Evolutionary conservation across 2,797 vertebrate genomes (phyloP).

Genomic region (Galaxias olidus): DNA sequence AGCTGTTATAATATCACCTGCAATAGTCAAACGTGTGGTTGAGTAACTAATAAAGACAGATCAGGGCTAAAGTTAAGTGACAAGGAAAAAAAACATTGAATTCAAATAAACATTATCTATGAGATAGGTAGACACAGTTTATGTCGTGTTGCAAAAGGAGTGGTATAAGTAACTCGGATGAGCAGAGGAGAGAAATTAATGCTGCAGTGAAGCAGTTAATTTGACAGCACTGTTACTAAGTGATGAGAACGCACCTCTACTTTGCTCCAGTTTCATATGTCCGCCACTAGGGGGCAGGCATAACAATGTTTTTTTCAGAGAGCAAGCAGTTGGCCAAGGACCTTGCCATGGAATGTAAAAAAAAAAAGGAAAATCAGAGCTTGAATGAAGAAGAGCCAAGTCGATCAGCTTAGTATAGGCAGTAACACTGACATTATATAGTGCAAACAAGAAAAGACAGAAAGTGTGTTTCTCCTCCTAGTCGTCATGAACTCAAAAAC

Average conservation of each 20-base stretch:
- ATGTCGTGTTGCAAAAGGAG: slow-evolving; percentile 34
- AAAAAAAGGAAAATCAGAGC: slow-evolving; percentile 33
- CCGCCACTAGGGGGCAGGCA: slow-evolving; percentile 32
- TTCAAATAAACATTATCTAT: slow-evolving; percentile 45
- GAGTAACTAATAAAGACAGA: slow-evolving; percentile 49
- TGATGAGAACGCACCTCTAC: slow-evolving; percentile 17
- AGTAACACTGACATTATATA: slow-evolving; percentile 98
- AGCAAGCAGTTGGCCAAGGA: slow-evolving; percentile 47
- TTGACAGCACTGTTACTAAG: slow-evolving; percentile 26
- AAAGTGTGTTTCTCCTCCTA: slow-evolving; percentile 82
- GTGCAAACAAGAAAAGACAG: slow-evolving; percentile 93
- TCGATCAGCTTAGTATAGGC: slow-evolving; percentile 84
- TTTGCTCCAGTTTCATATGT: slow-evolving; percentile 28
- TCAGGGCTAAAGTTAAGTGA: slow-evolving; percentile 17
- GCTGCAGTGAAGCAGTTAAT: slow-evolving; percentile 12
- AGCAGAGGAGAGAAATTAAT: slow-evolving; percentile 24
- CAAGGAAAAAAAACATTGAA: slow-evolving; percentile 20
- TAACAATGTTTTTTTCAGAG: slow-evolving; percentile 40
- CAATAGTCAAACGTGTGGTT: slow-evolving; percentile 61
- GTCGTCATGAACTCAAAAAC: slow-evolving; percentile 85
- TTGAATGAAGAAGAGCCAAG: slow-evolving; percentile 78
- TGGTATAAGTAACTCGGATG: slow-evolving; percentile 22
- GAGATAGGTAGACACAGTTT: slow-evolving; percentile 25
- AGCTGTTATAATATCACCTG: slow-evolving; percentile 75
- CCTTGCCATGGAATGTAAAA: slow-evolving; percentile 59